Evolutionary conservation across 2,888 invertebrate genomes (phyloP), one percentile per base, ranked within the genome.

Genomic region (Eustalomyia histrio): DNA sequence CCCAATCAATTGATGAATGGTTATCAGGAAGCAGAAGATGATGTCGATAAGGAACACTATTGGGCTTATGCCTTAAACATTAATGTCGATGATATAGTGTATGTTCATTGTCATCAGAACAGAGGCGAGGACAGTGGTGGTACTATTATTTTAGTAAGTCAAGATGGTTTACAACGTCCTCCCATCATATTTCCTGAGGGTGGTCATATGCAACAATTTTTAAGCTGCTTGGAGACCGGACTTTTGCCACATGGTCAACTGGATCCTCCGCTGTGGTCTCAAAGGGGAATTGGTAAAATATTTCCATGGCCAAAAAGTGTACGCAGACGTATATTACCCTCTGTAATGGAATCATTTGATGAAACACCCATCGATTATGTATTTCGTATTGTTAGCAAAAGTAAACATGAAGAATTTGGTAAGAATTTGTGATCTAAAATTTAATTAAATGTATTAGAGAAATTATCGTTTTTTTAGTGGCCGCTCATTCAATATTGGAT

Each of bases 1-100:
- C 98, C 98, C 0, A 98, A 98, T 91, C 97, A 98, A 90, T 92
- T 99, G 63, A 98, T 99, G 97, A 97, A 97, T 88, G 97, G 96
- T 0, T 95, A 95, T 84, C 92, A 93, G 3, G 94, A 95, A 84
- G 91, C 92, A 80, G 95, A 95, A 84, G 84, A 84, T 3, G 94
- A 94, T 83, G 92, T 92, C 76, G 95, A 96, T 85, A 95, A 95
- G 90, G 95, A 94, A 84, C 92, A 93, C 6, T 97, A 94, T 90
- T 98, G 98, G 98, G 96, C 97, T 84, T 97, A 97, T 92, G 97
- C 98, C 0, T 92, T 98, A 80, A 97, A 96, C 89, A 95, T 98
- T 21, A 95, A 95, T 85, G 93, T 98, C 21, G 96, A 96, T 90
- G 97, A 97, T 85, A 96, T 98, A 79, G 97, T 98, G 16, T 98